Evolutionary conservation across 2,797 vertebrate species (phyloP), one percentile per base, ranked within the genome.

Genomic region (Spheniscus humboldti): DNA sequence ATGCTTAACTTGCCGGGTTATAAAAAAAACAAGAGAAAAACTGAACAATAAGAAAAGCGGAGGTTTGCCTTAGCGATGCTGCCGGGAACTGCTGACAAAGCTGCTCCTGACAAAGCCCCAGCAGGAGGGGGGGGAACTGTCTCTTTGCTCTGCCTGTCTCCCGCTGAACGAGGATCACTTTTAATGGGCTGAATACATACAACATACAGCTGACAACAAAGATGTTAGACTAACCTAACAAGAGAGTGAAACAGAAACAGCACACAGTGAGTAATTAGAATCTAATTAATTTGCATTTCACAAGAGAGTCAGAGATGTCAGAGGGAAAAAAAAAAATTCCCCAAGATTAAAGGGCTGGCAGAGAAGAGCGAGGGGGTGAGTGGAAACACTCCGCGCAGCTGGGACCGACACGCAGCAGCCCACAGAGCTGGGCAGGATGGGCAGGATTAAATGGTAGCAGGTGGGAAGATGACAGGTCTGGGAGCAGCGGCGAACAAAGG

Each of bases 271-370:
- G 98, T 98, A 98, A 99, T 99, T 98, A 98, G 98, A 98, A 92
- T 96, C 97, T 98, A 97, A 98, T 98, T 98, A 97, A 98, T 99
- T 98, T 98, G 98, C 98, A 98, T 97, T 97, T 97, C 97, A 96
- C 95, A 90, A 28, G 96, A 96, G 96, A 97, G 90, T 57, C 91
- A 30, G 92, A 53, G 96, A 97, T 97, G 95, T 96, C 96, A 88
- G 71, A 68, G 43, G 39, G 13, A 11, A 7, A 47, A 64, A 98
- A 72, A 97, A 96, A 93, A 95, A 94, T 23, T 86, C 50, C 94
- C 97, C 96, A 97, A 98, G 98, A 98, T 96, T 94, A 97, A 98
- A 98, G 96, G 88, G 97, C 96, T 97, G 77, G 20, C 50, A 92
- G 97, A 94, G 97, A 88, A 95, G 97, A 68, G 81, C 53, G 84